Conservation (phyloP, 1,140 invertebrate species). For the Tetramorium simillimum region DNA sequence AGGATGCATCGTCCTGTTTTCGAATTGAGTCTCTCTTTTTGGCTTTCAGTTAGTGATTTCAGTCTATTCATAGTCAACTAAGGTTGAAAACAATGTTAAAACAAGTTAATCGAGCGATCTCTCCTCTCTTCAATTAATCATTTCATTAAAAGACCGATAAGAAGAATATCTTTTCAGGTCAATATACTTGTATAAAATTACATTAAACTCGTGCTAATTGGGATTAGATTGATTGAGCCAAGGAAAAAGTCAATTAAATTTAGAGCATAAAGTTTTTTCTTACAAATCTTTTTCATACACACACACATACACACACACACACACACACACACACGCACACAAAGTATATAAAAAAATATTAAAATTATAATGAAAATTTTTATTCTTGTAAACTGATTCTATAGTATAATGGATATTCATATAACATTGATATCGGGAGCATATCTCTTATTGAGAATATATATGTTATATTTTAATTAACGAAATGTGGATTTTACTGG, state of each 20-base stretch:
- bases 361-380: conserved; percentile 8
- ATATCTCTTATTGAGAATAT: neutral
- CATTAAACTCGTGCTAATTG: neutral
- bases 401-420: neutral
- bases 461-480: conserved; percentile 35
- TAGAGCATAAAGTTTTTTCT: neutral
- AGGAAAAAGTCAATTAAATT: neutral
- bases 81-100: neutral
- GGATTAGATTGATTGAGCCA: neutral
- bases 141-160: neutral
- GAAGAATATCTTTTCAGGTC: neutral
- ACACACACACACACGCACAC: neutral
- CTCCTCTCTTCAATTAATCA: neutral
- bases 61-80: neutral
- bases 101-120: neutral
- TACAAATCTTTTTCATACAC: neutral
- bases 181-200: conserved; percentile 11
- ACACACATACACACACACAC: too few relatives aligned
- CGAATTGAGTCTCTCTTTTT: conserved; percentile 2
- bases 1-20: neutral
- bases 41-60: neutral
- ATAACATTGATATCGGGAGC: neutral
- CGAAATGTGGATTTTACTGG: conserved; percentile 1
- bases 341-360: neutral
- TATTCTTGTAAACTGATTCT: conserved; percentile 3